A percentile compares a stretch with the other conserved stretches of the same genome.
Evolutionary conservation across 2,113 vertebrate genomes (phyloP).

Genomic region (Syngnathoides biaculeatus): DNA sequence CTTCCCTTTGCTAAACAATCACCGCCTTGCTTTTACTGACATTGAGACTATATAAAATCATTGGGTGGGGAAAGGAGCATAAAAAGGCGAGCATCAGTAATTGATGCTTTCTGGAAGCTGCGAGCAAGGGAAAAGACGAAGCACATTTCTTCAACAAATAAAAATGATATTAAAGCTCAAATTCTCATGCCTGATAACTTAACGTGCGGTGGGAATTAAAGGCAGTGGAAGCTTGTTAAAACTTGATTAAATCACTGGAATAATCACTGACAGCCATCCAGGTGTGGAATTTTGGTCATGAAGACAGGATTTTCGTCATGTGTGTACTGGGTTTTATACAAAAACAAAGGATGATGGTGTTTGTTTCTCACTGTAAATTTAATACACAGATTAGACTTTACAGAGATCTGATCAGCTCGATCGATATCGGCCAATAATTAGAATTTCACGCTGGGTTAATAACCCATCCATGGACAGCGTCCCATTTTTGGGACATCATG

Average conservation of each 20-base stretch:
- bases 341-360: not conserved
- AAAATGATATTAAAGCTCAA: constrained; percentile 5
- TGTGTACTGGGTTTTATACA: not conserved
- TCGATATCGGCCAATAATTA: too few species aligned
- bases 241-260: not conserved
- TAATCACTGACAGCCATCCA: not conserved
- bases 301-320: not conserved
- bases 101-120: constrained; percentile 1
- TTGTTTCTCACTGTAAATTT: not conserved
- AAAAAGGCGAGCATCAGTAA: constrained; percentile 10
- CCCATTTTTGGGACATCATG: too few species aligned
- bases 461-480: too few species aligned
- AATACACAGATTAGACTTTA: not conserved
- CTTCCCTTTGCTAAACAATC: constrained; percentile 42
- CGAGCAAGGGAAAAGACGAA: not conserved
- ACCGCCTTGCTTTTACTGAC: constrained; percentile 32
- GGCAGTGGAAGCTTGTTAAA: not conserved
- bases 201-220: not conserved
- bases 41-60: constrained; percentile 18
- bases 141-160: not conserved
- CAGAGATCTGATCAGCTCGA: too few species aligned
- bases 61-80: not conserved
- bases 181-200: not conserved
- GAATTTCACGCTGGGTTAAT: too few species aligned
- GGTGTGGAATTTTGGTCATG: not conserved